phyloP scores from a whole-genome alignment of 2,113 vertebrate genomes.

The Thunnus maccoyii region DNA sequence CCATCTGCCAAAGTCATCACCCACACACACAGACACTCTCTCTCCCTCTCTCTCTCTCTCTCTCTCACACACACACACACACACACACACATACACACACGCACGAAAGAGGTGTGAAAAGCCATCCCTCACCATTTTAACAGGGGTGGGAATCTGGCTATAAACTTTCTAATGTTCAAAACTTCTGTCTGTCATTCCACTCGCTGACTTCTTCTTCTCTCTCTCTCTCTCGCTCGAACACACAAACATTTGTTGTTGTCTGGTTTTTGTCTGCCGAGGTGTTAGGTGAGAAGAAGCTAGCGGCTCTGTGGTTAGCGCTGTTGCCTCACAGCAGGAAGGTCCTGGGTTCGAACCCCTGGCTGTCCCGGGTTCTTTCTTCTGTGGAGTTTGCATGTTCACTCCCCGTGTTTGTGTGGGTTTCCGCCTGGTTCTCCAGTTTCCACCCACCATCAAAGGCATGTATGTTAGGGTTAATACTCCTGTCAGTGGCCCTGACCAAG shows the following conservation, averaged over 20 bases:
- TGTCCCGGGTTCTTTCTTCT: too few relatives aligned
- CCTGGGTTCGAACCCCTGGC: too few relatives aligned
- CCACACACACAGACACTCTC: slow-evolving; percentile 41
- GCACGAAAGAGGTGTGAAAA: slow-evolving; percentile 65
- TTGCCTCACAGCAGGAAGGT: too few relatives aligned
- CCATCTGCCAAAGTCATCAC: slow-evolving; percentile 82
- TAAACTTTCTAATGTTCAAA: slow-evolving; percentile 65
- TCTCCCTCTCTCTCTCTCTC: background rate
- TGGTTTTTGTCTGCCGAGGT: slow-evolving; percentile 50
- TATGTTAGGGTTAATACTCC: too few relatives aligned
- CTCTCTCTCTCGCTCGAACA: slow-evolving; percentile 16
- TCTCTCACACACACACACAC: background rate
- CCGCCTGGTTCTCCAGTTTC: too few relatives aligned
- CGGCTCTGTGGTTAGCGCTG: too few relatives aligned
- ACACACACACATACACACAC: slow-evolving; percentile 30
- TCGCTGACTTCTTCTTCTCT: background rate
- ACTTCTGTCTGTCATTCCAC: slow-evolving; percentile 59
- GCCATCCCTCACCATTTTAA: slow-evolving; percentile 66
- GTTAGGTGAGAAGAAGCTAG: slow-evolving; percentile 42
- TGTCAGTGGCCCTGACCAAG: too few relatives aligned
- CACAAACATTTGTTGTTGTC: slow-evolving; percentile 57
- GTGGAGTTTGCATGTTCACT: too few relatives aligned
- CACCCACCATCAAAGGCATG: too few relatives aligned
- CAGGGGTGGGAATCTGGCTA: slow-evolving; percentile 69
- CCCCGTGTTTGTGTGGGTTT: too few relatives aligned